A percentile compares a stretch with the other conserved stretches of the same genome.
phyloP scores from a whole-genome alignment of 2,888 invertebrate genomes.

The Balanococcus diminutus region DNA sequence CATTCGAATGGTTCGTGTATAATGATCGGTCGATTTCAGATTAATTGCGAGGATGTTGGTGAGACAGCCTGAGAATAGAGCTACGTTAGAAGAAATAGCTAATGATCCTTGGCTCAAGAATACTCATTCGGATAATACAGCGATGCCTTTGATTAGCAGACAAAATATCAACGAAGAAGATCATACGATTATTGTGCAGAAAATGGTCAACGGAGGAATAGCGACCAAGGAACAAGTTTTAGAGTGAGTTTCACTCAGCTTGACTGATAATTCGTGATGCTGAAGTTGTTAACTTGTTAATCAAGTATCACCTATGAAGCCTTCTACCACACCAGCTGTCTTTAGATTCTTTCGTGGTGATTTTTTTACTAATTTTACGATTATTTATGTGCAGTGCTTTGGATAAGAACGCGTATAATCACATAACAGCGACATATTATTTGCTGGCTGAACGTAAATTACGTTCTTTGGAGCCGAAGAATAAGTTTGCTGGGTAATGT shows the following conservation, averaged over 20 bases:
- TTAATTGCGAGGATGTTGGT: constrained; percentile 93
- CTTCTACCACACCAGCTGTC: neutral
- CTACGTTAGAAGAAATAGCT: constrained; percentile 85
- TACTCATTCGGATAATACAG: constrained; percentile 67
- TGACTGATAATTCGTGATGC: neutral
- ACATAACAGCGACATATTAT: constrained; percentile 98
- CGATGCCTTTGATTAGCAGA: constrained; percentile 82
- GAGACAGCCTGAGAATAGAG: constrained; percentile 88
- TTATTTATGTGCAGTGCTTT: constrained; percentile 69
- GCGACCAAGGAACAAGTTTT: constrained; percentile 92
- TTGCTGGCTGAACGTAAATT: constrained; percentile 92
- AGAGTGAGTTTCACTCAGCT: constrained; percentile 68
- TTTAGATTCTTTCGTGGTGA: neutral
- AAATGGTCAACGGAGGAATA: constrained; percentile 95
- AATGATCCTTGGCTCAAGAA: constrained; percentile 80
- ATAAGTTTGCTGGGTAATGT: constrained; percentile 42
- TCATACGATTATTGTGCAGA: constrained; percentile 87
- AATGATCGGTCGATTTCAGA: constrained; percentile 64
- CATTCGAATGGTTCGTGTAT: no score
- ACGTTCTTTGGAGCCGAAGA: constrained; percentile 66
- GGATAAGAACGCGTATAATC: constrained; percentile 95
- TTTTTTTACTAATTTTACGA: neutral
- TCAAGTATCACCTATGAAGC: no score
- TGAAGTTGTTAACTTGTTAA: no score
- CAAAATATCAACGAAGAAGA: constrained; percentile 92